Evolutionary conservation across 2,113 vertebrate genomes (phyloP), one percentile per base, ranked within the genome.

Genomic region (Corythaixoides concolor): DNA sequence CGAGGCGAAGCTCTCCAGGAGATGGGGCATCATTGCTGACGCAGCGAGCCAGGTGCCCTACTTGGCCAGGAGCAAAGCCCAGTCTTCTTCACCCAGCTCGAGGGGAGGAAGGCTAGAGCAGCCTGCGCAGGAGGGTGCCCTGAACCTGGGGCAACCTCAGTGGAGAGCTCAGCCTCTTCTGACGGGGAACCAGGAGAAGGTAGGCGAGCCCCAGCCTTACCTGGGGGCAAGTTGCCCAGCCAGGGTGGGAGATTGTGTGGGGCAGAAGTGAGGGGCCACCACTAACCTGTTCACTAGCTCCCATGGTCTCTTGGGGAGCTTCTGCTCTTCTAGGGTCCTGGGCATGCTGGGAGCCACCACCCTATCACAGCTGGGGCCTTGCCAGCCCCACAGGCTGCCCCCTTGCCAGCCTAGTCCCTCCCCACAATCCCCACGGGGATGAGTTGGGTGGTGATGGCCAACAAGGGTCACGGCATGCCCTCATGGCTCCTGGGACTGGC

Each of bases 31-130:
- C 33, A 5, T 6, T 21, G 50, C 45, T 5, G 39, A 24, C 0
- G 30, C 59, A 52, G 41, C 0, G 8, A 93, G 92, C 87, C 80
- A 89, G 94, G 58, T 50, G 87, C 43, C 93, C 90, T 80, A 62
- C 74, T 81, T 88, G 83, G 86, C 91, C 69, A 3, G 67, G n/a
- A 92, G 43, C 67, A 52, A 33, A 89, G 67, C 58, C 26, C 72
- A 15, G 76, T 68, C 62, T 53, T 79, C 87, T 67, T 56, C 84
- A 75, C 52, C 18, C 35, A 9, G 47, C 52, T 75, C 2, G 0
- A 37, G n/a, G 56, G 78, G 22, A 70, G 74, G 26, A 59, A 88
- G 47, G 37, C 16, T 33, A 28, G 37, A 59, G 77, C 16, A 83
- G 28, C 27, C 37, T 88, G 41, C 55, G 45, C 73, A 76, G 74